Evolutionary conservation across 1,140 invertebrate genomes (phyloP), one percentile per base, ranked within the genome.

Genomic region (Panulirus ornatus): DNA sequence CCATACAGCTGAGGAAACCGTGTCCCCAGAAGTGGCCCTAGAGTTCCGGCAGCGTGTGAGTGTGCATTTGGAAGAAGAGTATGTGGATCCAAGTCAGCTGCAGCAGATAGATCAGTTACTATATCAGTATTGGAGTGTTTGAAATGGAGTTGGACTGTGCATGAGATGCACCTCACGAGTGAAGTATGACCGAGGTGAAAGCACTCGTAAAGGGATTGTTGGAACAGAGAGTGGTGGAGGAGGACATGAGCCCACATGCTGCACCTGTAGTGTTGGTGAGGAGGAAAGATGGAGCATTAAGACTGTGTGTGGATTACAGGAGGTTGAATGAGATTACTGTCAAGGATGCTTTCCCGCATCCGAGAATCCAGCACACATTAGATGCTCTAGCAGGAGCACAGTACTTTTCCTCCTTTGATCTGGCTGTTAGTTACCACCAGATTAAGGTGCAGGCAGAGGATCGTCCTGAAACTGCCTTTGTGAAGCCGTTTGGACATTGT

Each of bases 221-320:
- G n/a, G n/a, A n/a, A n/a, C n/a, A n/a, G 81, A n/a, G 58, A 66
- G 3, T 40, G 63, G 14, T 5, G 66, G 22, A 54, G 66, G 16
- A 83, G 81, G 63, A 30, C 19, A n/a, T n/a, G 36, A 42, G 47
- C 14, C 81, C 34, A 3, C 66, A 66, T 40, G 81, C 81, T 27
- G 78, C 27, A n/a, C 78, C 78, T 22, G 30, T 9, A n/a, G 78
- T 81, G 78, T 81, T 54, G 30, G 78, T 81, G 47, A 79, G 44
- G n/a, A 81, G 30, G 30, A 54, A 81, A 38, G 76, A 81, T 27
- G 27, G 27, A 58, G 51, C 54, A 16, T n/a, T 83, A 14, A 63
- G 81, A 19, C n/a, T 83, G 58, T 79, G 76, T 44, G 42, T 79
- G 11, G 76, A 79, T 79, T 79, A 79, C n/a, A 79, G 76, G 40